Evolutionary conservation across 2,797 vertebrate genomes (phyloP).

Genomic region (Rhabdophis nuchalis): DNA sequence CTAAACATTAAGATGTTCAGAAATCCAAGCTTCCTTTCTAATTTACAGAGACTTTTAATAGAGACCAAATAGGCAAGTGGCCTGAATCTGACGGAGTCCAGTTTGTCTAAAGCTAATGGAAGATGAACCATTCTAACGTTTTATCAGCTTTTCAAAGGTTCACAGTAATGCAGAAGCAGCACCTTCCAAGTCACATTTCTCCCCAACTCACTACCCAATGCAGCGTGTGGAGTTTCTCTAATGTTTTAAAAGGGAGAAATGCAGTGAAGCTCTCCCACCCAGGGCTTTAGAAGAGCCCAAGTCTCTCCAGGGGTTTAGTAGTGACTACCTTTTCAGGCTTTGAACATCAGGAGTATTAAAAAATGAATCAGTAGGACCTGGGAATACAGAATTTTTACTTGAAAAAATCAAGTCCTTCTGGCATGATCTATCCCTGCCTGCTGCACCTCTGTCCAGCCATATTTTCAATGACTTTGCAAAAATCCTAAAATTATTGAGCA

Average conservation of each 20-base stretch:
- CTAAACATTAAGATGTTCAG: not conserved
- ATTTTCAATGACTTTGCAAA: not conserved
- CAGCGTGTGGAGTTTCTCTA: not conserved
- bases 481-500: not conserved
- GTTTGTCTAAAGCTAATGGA: not conserved
- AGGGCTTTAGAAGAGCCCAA: not conserved
- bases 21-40: not conserved
- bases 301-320: not conserved
- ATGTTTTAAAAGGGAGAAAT: not conserved
- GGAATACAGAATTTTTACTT: not conserved
- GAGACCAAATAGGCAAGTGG: not conserved
- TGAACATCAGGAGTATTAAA: not conserved
- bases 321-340: not conserved
- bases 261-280: not conserved
- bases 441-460: not conserved
- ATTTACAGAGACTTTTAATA: not conserved
- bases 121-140: not conserved
- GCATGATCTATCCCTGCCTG: not conserved
- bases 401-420: not conserved
- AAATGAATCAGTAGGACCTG: not conserved
- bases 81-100: not conserved
- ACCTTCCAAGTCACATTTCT: not conserved
- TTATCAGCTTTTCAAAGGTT: not conserved
- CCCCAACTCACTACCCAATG: not conserved
- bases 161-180: not conserved